These are phyloP conservation scores for Octodon degus DNA, from an alignment of 2,113 vertebrate genomes.

Conservation along the genomic window DNA sequence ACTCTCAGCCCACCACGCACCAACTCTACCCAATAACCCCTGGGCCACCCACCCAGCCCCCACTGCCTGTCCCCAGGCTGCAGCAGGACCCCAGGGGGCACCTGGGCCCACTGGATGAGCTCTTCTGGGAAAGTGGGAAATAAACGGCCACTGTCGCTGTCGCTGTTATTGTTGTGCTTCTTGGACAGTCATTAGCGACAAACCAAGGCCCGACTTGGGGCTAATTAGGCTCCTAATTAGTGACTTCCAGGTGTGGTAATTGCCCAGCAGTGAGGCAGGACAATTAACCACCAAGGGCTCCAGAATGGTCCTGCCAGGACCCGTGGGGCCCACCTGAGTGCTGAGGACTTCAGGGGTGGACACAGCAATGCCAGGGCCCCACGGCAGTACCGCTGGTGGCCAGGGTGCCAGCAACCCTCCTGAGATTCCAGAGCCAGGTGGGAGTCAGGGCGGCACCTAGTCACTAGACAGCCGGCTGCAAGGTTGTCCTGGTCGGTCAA, in stretches of 20 bases:
- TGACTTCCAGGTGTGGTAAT: not conserved
- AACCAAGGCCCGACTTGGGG: not conserved
- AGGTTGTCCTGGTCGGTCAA: no score
- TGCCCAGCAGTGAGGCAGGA: not conserved
- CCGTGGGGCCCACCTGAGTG: fast-evolving
- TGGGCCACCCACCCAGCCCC: fast-evolving
- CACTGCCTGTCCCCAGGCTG: not conserved
- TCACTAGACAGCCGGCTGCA: no score
- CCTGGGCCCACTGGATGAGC: fast-evolving
- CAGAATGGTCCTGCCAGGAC: no score
- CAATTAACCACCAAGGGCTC: not conserved
- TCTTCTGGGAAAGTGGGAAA: not conserved
- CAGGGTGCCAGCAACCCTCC: not conserved
- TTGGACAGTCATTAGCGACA: not conserved
- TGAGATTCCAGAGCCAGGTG: not conserved
- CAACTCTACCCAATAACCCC: fast-evolving
- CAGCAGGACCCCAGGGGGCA: fast-evolving
- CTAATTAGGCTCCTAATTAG: conserved; percentile 43
- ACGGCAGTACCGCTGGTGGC: fast-evolving
- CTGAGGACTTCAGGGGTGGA: no score
- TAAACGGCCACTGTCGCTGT: not conserved
- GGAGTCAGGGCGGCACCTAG: not conserved
- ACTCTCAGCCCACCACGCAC: fast-evolving
- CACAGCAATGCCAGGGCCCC: fast-evolving
- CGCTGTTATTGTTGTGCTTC: fast-evolving